Conservation (phyloP, 2,888 invertebrate species). For the Agrochola lychnidis region DNA sequence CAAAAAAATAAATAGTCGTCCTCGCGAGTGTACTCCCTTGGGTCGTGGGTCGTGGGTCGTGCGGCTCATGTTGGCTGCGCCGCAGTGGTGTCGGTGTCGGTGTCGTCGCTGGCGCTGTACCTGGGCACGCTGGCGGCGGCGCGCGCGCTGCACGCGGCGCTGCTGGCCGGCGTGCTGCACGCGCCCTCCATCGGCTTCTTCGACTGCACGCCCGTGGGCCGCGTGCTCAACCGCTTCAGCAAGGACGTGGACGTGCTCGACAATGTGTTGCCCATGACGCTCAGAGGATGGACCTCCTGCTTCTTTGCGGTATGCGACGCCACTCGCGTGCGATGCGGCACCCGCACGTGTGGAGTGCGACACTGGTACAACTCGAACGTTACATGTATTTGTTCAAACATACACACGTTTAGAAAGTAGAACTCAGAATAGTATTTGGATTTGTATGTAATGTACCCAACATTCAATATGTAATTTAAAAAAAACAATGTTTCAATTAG, state of each 20-base stretch:
- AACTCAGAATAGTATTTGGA: background rate
- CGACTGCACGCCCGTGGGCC: conserved; percentile 95
- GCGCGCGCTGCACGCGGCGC: conserved; percentile 91
- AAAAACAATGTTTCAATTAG: background rate
- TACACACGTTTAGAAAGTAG: background rate
- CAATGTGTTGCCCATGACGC: conserved; percentile 93
- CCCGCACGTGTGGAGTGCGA: conserved; percentile 28
- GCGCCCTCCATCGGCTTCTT: conserved; percentile 93
- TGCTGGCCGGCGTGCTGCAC: conserved; percentile 92
- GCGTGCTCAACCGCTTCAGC: conserved; percentile 94
- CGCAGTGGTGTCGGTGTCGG: conserved; percentile 92
- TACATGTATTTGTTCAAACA: background rate
- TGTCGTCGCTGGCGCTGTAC: conserved; percentile 92
- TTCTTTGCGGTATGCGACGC: conserved; percentile 91
- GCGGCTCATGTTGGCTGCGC: too few species aligned
- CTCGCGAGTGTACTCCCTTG: background rate
- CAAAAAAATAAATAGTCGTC: background rate
- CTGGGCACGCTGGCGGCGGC: conserved; percentile 92
- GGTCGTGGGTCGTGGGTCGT: too few species aligned
- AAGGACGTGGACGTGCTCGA: conserved; percentile 94
- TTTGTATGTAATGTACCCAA: background rate
- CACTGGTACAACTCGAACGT: conserved; percentile 31
- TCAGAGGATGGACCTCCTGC: conserved; percentile 93
- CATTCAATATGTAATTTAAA: background rate
- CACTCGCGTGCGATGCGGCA: conserved; percentile 21